Base-by-base conservation (phyloP, 2,113 vertebrate genomes). In the Hyperopisus bebe region DNA sequence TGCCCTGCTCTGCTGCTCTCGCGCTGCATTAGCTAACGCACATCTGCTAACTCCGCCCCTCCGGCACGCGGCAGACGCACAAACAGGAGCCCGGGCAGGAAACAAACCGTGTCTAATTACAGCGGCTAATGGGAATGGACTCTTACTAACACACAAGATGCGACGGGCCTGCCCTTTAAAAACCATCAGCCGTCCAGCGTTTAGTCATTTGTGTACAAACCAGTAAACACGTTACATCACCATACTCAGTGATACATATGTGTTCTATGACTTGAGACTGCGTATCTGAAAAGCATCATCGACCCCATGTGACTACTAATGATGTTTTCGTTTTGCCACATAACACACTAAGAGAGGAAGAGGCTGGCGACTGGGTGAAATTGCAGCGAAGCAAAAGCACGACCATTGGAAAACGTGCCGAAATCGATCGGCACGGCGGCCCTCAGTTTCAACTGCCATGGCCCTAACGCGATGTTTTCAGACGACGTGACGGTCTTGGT, bases 1-100 rank as follows among this genome's bases (percentile, higher is more conserved):
- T 92, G 94, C 94, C 94, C 94, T 93, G 92, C 94, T 93, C 94
- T 94, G 94, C 94, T 94, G 95, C 95, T 94, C 94, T 93, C 93
- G 92, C 91, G 89, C 93, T 91, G 92, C 94, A 95, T 95, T 94
- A 95, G 92, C 94, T 92, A 94, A 93, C 94, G 91, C 93, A 95
- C 94, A 96, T 95, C 94, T 95, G 93, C 95, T 88, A 88, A 70
- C 92, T 90, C 89, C 82, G 90, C 91, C 90, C 90, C 90, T 80
- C 91, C 17, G 58, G 83, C 47, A 44, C 84, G 77, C 17, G 80
- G 31, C 35, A 35, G n/a, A 24, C 17, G 15, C 85, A 42, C 85
- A 87, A 24, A 31, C 50, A 19, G 11, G 13, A 19, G n/a, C 13
- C 47, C 2, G n/a, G 11, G 2, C 50, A 87, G 48, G 50, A 51